A percentile compares a stretch with the other conserved stretches of the same genome.
phyloP scores from a whole-genome alignment of 1,140 invertebrate genomes.

The Trachelipus rathkii region DNA sequence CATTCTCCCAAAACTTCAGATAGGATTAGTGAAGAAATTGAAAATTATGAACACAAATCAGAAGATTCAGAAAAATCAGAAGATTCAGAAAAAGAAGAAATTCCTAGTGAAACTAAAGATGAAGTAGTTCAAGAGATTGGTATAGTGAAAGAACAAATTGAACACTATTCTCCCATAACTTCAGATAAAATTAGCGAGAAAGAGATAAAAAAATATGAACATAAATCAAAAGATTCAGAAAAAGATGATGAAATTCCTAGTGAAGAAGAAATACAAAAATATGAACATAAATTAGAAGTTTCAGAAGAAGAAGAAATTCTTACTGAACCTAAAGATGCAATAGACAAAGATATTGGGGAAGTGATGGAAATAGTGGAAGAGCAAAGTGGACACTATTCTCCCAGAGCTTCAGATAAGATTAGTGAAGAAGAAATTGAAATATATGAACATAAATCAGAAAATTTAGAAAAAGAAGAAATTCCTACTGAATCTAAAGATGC shows the following conservation, averaged over 20 bases:
- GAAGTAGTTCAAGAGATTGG: neutral
- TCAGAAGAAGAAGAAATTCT: no score
- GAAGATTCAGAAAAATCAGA: neutral
- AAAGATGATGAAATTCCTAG: neutral
- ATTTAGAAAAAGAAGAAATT: neutral
- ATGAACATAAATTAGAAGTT: no score
- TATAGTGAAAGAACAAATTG: neutral
- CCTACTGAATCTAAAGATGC: neutral
- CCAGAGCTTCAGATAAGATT: no score
- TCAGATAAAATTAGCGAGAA: no score
- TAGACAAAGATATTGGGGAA: neutral
- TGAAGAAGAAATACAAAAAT: neutral
- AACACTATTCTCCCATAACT: neutral
- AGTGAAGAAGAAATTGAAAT: neutral
- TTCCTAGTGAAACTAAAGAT: neutral
- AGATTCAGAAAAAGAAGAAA: no score
- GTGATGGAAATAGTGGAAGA: constrained; percentile 2
- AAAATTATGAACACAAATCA: neutral
- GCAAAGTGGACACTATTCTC: neutral
- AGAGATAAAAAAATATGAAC: no score
- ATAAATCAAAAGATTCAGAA: no score
- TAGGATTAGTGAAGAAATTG: neutral
- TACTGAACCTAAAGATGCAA: neutral
- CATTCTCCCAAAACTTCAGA: neutral
- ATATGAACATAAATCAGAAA: neutral